These are phyloP conservation scores for Drosophila anomalata DNA, from an alignment of 2,888 invertebrate species.

Conservation along the genomic window DNA sequence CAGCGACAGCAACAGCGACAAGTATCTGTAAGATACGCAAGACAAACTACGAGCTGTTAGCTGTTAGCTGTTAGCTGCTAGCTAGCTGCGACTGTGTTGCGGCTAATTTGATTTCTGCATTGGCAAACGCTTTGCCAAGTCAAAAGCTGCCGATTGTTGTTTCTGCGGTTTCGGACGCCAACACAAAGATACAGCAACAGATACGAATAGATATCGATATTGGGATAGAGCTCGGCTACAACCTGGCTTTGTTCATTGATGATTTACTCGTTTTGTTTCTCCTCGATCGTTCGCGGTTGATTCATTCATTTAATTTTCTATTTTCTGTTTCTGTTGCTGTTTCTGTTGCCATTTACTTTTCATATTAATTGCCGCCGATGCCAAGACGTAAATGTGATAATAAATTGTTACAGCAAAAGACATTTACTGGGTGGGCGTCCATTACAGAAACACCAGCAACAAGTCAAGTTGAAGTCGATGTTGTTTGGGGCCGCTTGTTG, in stretches of 20 bases:
- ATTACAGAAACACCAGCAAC: slow-evolving; percentile 30
- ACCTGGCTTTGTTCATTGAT: slow-evolving; percentile 70
- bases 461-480: slow-evolving; percentile 49
- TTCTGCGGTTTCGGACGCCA: slow-evolving; percentile 60
- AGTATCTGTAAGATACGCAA: slow-evolving; percentile 74
- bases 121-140: slow-evolving; percentile 73
- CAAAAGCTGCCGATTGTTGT: slow-evolving; percentile 75
- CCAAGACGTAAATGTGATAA: slow-evolving; percentile 75
- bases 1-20: slow-evolving; percentile 31
- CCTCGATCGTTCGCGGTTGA: slow-evolving; percentile 53
- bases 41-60: slow-evolving; percentile 55
- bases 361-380: slow-evolving; percentile 71
- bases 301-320: slow-evolving; percentile 74
- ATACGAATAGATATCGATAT: slow-evolving; percentile 43
- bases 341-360: slow-evolving; percentile 50
- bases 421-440: slow-evolving; percentile 65
- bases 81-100: slow-evolving; percentile 61
- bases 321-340: slow-evolving; percentile 31
- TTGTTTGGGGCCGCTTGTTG: slow-evolving; percentile 30
- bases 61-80: slow-evolving; percentile 24
- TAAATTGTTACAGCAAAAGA: slow-evolving; percentile 74
- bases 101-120: slow-evolving; percentile 77
- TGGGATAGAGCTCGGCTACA: slow-evolving; percentile 38
- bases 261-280: slow-evolving; percentile 41
- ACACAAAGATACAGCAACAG: slow-evolving; percentile 55